phyloP scores from a whole-genome alignment of 2,797 vertebrate genomes.

The Anisognathus igniventris region DNA sequence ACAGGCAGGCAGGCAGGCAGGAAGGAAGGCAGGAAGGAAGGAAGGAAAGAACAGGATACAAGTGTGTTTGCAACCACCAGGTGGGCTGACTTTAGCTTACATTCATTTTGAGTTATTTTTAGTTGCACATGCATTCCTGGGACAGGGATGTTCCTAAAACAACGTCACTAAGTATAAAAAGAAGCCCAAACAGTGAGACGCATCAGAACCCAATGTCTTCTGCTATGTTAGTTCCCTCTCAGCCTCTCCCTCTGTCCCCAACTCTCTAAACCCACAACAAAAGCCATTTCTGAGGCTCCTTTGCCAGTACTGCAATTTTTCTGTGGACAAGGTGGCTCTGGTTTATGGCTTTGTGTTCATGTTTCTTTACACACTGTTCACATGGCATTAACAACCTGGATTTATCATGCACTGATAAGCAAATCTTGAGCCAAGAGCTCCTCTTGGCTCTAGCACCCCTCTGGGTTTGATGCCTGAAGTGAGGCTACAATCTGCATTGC shows the following conservation, averaged over 20 bases:
- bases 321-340: not conserved
- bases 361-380: not conserved
- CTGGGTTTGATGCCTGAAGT: not conserved
- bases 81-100: not conserved
- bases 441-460: not conserved
- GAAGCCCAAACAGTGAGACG: not conserved
- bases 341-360: not conserved
- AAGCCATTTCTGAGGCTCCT: not conserved
- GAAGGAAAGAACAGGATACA: not conserved
- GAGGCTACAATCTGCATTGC: not conserved
- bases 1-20: not conserved
- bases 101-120: constrained; percentile 24
- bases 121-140: not conserved
- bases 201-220: not conserved
- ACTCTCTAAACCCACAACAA: not conserved
- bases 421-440: not conserved
- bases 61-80: not conserved
- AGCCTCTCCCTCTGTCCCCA: not conserved
- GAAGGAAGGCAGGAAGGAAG: not conserved
- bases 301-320: not conserved
- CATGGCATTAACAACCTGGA: not conserved
- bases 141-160: not conserved
- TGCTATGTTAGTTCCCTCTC: not conserved
- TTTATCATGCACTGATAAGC: not conserved
- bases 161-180: not conserved